Evolutionary conservation across 1,140 invertebrate genomes (phyloP).

Genomic region (Mamestra configurata): DNA sequence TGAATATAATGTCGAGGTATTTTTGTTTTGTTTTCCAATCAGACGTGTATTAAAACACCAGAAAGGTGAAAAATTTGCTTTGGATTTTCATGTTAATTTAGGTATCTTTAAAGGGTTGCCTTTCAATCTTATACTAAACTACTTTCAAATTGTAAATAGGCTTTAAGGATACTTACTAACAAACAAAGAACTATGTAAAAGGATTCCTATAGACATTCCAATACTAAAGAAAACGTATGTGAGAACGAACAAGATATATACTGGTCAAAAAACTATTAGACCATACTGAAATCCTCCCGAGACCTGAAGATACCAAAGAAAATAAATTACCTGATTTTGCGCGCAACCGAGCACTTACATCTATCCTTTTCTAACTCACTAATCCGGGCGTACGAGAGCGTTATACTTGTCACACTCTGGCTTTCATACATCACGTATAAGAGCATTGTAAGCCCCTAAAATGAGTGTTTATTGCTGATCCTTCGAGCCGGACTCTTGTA

Average conservation of each 20-base stretch:
- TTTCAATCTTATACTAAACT: too few species aligned
- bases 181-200: not conserved
- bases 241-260: constrained; percentile 49
- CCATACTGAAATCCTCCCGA: constrained; percentile 45
- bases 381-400: constrained; percentile 59
- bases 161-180: not conserved
- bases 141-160: not conserved
- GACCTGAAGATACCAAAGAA: constrained; percentile 44
- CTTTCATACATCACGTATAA: constrained; percentile 78
- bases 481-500: constrained; percentile 74
- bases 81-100: too few species aligned
- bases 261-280: constrained; percentile 58
- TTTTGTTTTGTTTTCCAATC: too few species aligned
- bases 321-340: constrained; percentile 59
- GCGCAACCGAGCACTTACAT: constrained; percentile 47
- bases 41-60: too few species aligned
- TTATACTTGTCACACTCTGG: constrained; percentile 73
- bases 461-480: constrained; percentile 85
- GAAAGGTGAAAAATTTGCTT: too few species aligned
- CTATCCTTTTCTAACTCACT: constrained; percentile 65
- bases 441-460: constrained; percentile 77
- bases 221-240: constrained; percentile 23
- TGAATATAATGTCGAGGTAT: too few species aligned
- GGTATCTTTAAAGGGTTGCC: too few species aligned
- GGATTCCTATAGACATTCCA: not conserved